Base-by-base conservation (phyloP, 2,113 vertebrate genomes). In the Nothobranchius furzeri region DNA sequence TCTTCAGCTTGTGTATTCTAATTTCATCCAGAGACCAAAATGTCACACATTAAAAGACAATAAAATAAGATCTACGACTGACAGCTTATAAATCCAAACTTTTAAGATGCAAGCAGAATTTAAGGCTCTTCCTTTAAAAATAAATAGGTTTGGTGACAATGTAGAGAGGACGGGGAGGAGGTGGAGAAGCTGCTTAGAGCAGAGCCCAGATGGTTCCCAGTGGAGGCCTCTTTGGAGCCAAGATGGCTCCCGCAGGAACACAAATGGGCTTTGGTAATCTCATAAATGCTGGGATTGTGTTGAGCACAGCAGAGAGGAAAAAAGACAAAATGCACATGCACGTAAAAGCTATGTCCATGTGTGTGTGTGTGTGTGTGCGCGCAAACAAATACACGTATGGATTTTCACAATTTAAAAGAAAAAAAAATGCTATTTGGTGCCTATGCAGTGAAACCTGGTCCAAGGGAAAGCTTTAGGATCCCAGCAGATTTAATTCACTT, bases 191-290 rank as follows among this genome's bases (percentile, higher is more conserved):
- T 68, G 87, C 83, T 89, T 80, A 75, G 76, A 88, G 74, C 71
- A 15, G 84, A 86, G 86, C 88, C 88, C 91, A 93, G 86, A 92
- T 93, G 92, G 91, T 78, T 91, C 90, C 88, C 90, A 88, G 89
- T 12, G 79, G 91, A 91, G 84, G 79, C 75, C 80, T 89, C 87
- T 64, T 83, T 83, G 50, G 80, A 91, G 90, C 87, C 92, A 93
- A 91, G 81, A 91, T 90, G 91, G 88, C 88, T 90, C 88, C 88
- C 81, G 73, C 83, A 70, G 88, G 88, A 90, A 79, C 88, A 88
- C 86, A 91, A 93, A 92, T 90, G 87, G 89, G 82, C 86, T 90
- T 77, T 70, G 76, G 86, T 89, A 91, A 90, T 91, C 90, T 90
- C 83, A 91, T 91, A 92, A 92, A 91, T 60, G 87, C 75, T 35